Evolutionary conservation across 2,797 vertebrate species (phyloP).

Genomic region (Hapalemur alaotrensis): DNA sequence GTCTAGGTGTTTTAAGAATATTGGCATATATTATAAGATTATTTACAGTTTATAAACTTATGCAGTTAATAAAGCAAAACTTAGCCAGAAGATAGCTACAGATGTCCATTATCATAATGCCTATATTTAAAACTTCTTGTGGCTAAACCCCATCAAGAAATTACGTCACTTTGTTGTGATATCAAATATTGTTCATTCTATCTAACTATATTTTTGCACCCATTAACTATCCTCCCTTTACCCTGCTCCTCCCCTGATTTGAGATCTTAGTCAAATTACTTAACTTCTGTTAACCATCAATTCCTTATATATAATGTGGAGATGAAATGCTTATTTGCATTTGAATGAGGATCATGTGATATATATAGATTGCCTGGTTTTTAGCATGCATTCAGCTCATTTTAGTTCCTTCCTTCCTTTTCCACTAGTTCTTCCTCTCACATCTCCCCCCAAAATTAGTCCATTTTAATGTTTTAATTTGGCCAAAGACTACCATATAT

Average conservation of each 20-base stretch:
- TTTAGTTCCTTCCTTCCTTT: not conserved
- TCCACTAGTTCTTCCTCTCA: not conserved
- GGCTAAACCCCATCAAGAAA: not conserved
- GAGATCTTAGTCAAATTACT: not conserved
- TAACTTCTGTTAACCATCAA: not conserved
- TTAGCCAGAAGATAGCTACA: not conserved
- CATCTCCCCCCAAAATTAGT: not conserved
- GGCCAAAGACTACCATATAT: not conserved
- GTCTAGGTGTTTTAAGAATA: not conserved
- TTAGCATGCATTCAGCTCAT: not conserved
- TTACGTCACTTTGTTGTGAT: not conserved
- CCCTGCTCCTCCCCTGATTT: not conserved
- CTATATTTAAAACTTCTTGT: not conserved
- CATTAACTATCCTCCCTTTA: too few relatives aligned
- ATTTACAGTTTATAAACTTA: not conserved
- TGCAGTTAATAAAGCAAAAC: not conserved
- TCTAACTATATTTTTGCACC: too few relatives aligned
- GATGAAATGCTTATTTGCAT: not conserved
- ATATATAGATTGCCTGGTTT: not conserved
- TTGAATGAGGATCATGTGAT: not conserved
- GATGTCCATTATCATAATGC: not conserved
- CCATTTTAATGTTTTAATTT: constrained; percentile 14
- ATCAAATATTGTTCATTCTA: too few relatives aligned
- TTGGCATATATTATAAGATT: not conserved
- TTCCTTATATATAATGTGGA: not conserved